These are phyloP conservation scores for Drosophila pruinosa DNA, from an alignment of 1,140 invertebrate species.

Conservation along the genomic window DNA sequence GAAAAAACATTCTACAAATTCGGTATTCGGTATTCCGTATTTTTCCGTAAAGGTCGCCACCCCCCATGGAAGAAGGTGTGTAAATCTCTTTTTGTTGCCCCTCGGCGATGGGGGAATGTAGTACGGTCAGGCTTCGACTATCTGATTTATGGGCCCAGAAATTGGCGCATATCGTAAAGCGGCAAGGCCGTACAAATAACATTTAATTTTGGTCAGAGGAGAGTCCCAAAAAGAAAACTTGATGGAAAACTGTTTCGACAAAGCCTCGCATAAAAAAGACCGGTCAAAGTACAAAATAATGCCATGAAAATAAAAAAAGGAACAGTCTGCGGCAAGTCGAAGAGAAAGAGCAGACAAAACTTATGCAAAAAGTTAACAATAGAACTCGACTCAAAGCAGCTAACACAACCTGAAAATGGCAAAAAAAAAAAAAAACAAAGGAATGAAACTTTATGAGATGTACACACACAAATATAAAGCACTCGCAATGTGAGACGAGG, in stretches of 20 bases:
- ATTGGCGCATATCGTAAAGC: constrained; percentile 71
- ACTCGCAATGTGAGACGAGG: constrained; percentile 38
- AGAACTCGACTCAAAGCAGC: constrained; percentile 48
- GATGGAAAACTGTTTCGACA: constrained; percentile 67
- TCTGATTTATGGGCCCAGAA: constrained; percentile 64
- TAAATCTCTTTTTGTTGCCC: constrained; percentile 55
- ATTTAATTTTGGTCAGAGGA: constrained; percentile 67
- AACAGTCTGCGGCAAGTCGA: constrained; percentile 23
- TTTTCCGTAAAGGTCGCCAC: constrained; percentile 39
- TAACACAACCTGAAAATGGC: background rate
- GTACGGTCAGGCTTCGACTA: background rate
- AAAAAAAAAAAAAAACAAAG: too few species aligned
- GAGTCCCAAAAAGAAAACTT: constrained; percentile 41
- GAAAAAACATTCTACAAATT: constrained; percentile 12
- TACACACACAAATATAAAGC: constrained; percentile 37
- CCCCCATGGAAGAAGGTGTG: constrained; percentile 48
- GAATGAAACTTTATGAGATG: constrained; percentile 67
- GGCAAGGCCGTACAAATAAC: constrained; percentile 69
- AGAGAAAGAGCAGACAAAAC: constrained; percentile 42
- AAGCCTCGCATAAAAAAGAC: constrained; percentile 28
- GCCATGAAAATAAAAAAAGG: constrained; percentile 72
- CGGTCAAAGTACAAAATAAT: constrained; percentile 58
- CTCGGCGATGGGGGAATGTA: background rate
- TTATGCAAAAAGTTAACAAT: constrained; percentile 56
- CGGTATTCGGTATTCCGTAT: constrained; percentile 11